Evolutionary conservation across 2,797 vertebrate genomes (phyloP).

Genomic region (Phyllotis vaccarum): DNA sequence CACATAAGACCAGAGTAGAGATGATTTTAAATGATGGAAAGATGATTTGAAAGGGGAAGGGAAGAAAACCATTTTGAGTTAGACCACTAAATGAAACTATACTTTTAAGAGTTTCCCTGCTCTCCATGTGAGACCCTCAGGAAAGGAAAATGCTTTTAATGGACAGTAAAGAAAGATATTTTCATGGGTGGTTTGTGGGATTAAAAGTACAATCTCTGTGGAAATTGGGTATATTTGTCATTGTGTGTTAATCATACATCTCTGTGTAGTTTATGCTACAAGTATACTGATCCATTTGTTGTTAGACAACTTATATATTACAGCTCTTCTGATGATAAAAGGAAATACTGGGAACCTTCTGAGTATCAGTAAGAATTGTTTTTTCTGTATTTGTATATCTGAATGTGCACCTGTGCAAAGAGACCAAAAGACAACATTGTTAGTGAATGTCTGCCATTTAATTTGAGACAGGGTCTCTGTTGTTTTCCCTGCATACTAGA

Average conservation of each 20-base stretch:
- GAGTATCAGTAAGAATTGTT: neutral
- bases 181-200: neutral
- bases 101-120: slow-evolving; percentile 33
- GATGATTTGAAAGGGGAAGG: neutral
- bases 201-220: slow-evolving; percentile 55
- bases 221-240: slow-evolving; percentile 20
- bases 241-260: slow-evolving; percentile 21
- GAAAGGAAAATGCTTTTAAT: slow-evolving; percentile 15
- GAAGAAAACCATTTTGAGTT: neutral
- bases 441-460: neutral
- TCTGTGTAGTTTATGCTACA: slow-evolving; percentile 19
- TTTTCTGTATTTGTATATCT: neutral
- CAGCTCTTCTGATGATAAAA: neutral
- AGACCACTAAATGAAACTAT: neutral
- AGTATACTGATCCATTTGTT: neutral
- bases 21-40: slow-evolving; percentile 10
- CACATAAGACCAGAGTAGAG: neutral
- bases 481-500: neutral
- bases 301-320: slow-evolving; percentile 8
- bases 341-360: neutral
- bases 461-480: neutral
- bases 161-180: neutral
- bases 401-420: neutral
- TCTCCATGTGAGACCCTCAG: slow-evolving; percentile 19
- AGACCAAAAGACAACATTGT: neutral